These are phyloP conservation scores for Pseudopodoces humilis DNA, from an alignment of 2,113 vertebrate species.

Conservation along the genomic window DNA sequence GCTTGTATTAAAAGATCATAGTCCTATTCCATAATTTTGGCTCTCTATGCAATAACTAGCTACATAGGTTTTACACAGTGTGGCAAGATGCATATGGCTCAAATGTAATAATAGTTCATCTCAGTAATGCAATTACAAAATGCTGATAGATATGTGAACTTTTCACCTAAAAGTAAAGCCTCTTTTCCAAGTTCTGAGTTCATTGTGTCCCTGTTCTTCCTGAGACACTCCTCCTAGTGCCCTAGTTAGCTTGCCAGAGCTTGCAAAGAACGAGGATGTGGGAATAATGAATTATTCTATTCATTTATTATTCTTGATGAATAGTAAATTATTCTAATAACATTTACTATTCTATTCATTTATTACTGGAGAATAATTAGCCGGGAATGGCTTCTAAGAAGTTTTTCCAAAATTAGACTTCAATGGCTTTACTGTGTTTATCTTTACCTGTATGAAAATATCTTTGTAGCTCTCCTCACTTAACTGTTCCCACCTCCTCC, in stretches of 20 bases:
- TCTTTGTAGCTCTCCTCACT: conserved; percentile 16
- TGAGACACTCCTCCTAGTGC: conserved; percentile 40
- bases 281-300: conserved; percentile 57
- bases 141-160: conserved; percentile 57
- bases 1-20: background rate
- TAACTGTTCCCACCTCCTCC: conserved; percentile 33
- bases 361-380: conserved; percentile 62
- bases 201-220: conserved; percentile 56
- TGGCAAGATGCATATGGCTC: background rate
- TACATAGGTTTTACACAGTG: conserved; percentile 14
- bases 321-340: conserved; percentile 65
- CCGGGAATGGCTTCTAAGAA: conserved; percentile 14
- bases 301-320: conserved; percentile 65
- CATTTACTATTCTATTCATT: conserved; percentile 60
- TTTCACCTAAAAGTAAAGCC: conserved; percentile 66
- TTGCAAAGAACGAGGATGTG: conserved; percentile 53
- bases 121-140: conserved; percentile 30
- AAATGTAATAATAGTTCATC: background rate
- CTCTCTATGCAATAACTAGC: background rate
- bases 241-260: conserved; percentile 63
- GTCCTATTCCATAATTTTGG: conserved; percentile 24
- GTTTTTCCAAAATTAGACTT: conserved; percentile 69
- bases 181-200: conserved; percentile 62
- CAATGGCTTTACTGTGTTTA: conserved; percentile 58
- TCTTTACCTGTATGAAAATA: conserved; percentile 60